Base-by-base conservation (phyloP, 2,113 vertebrate species). In the Sceloporus undulatus region DNA sequence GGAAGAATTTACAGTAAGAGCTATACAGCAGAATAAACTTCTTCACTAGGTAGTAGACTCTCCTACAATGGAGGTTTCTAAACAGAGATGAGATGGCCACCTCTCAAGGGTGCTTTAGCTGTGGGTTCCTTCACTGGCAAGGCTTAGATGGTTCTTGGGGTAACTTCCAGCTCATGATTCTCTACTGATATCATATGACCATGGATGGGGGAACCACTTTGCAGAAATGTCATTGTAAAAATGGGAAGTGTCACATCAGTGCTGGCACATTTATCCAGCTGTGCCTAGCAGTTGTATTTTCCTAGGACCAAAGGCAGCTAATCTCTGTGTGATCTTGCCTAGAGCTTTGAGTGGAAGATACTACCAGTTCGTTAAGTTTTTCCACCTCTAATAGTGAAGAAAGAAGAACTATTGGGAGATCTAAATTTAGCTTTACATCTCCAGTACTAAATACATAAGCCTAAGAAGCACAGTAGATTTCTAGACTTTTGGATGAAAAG, bases 381-480 rank as follows among this genome's bases (percentile, higher is more conserved):
- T 29, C 71, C 25, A 42, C 56, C 18, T 54, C 79, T 75, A 14
- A 62, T 48, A 65, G 40, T 9, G 29, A 8, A n/a, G 54, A 48
- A 74, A 42, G 5, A 54, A 56, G 48, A 62, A 25, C 40, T 27
- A 52, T 29, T 66, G 42, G 23, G 11, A 83, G 76, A 66, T 65
- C 29, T 88, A 29, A 66, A 52, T 81, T 65, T 75, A 52, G 56
- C 40, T 82, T 62, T 16, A 29, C 16, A 65, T 38, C 25, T 82
- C 80, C 19, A 76, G 29, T 48, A 85, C 77, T 85, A 66, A 78
- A 76, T 56, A 38, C 21, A 73, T 85, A 66, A 78, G 54, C 59
- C 56, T 82, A 13, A 76, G 62, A 87, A 87, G 52, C 71, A 19
- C n/a, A 48, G 54, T 82, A 52, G 71, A 82, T 87, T 87, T 82